A percentile compares a stretch with the other conserved stretches of the same genome.
Evolutionary conservation across 2,888 invertebrate genomes (phyloP).

Genomic region (Cyclophora albipunctata): DNA sequence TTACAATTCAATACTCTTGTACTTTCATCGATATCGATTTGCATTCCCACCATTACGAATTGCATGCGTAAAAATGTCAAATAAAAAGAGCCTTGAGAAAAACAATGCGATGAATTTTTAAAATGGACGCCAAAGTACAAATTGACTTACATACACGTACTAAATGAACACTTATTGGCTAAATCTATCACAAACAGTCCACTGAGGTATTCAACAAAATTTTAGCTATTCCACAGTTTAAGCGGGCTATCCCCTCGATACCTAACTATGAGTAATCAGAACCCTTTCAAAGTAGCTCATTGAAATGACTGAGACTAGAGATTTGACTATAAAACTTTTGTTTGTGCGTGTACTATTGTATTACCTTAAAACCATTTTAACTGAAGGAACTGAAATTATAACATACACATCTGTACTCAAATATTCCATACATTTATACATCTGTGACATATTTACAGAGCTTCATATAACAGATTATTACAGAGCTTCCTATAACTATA

Average conservation of each 20-base stretch:
- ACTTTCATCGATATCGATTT: no score
- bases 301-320: conserved; percentile 65
- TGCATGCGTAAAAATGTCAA: conserved; percentile 20
- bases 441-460: no score
- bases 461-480: no score
- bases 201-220: conserved; percentile 69
- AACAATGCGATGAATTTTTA: conserved; percentile 18
- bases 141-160: conserved; percentile 64
- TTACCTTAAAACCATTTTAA: neutral
- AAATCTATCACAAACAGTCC: conserved; percentile 72
- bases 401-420: no score
- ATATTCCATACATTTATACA: no score
- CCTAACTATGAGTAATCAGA: conserved; percentile 48
- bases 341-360: conserved; percentile 36
- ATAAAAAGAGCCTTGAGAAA: conserved; percentile 14
- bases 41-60: conserved; percentile 8
- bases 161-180: conserved; percentile 74
- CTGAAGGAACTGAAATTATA: neutral
- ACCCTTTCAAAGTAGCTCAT: conserved; percentile 45
- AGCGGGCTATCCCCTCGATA: conserved; percentile 33
- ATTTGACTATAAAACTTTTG: conserved; percentile 63
- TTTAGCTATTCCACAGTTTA: conserved; percentile 26
- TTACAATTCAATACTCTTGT: no score
- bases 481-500: no score
- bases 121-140: conserved; percentile 62